Percentiles rank a stretch among this genome's conserved stretches.
Conservation (phyloP, 2,888 invertebrate species). For the Hyppa rectilinea region DNA sequence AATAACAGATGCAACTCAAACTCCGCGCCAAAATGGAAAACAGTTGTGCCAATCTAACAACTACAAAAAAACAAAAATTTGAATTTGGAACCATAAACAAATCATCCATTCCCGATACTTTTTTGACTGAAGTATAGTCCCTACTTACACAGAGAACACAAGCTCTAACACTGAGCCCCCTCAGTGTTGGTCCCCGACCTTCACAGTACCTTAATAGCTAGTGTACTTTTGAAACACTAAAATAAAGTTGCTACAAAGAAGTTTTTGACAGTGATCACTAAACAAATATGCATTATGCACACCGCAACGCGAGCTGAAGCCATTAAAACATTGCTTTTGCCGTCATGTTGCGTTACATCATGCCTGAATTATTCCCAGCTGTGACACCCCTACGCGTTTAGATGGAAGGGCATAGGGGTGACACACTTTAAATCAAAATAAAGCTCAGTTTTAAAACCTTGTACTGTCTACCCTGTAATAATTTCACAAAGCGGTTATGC, state of each 20-base stretch:
- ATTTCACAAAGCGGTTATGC: slow-evolving; percentile 49
- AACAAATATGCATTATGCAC: background rate
- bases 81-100: too few relatives aligned
- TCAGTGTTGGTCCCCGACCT: too few relatives aligned
- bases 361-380: slow-evolving; percentile 21
- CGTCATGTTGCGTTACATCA: background rate
- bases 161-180: too few relatives aligned
- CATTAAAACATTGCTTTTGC: slow-evolving; percentile 18
- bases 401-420: slow-evolving; percentile 39
- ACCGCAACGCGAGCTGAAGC: background rate
- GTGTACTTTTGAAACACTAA: background rate
- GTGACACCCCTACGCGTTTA: slow-evolving; percentile 44
- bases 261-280: background rate
- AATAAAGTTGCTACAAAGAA: background rate
- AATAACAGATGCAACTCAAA: too few relatives aligned
- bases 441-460: slow-evolving; percentile 21
- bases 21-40: too few relatives aligned
- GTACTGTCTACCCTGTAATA: slow-evolving; percentile 34
- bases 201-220: background rate
- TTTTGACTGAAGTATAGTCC: too few relatives aligned
- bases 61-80: too few relatives aligned
- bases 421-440: slow-evolving; percentile 60
- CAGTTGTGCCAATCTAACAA: too few relatives aligned
- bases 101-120: too few relatives aligned
- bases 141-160: too few relatives aligned